Evolutionary conservation across 2,797 vertebrate genomes (phyloP).

Genomic region (Hydrocynus forskahlii): DNA sequence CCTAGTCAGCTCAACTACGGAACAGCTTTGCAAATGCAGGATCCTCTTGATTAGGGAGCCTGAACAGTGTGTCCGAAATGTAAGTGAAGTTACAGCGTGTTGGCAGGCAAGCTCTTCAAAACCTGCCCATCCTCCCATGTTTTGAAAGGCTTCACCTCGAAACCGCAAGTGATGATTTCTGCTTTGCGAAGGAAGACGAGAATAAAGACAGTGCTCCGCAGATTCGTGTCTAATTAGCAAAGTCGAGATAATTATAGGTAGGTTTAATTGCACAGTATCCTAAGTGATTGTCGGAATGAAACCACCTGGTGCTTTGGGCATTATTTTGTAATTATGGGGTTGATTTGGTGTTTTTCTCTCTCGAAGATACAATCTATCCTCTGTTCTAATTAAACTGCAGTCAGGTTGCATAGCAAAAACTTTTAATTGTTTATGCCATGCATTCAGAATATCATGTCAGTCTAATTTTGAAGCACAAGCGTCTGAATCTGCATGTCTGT

Average conservation of each 20-base stretch:
- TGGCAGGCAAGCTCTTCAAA: neutral
- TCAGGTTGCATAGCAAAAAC: conserved; percentile 67
- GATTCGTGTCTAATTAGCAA: conserved; percentile 80
- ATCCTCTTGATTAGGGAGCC: neutral
- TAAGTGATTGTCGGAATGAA: conserved; percentile 79
- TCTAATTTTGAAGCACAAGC: neutral
- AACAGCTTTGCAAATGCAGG: neutral
- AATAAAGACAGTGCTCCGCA: conserved; percentile 65
- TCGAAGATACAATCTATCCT: conserved; percentile 61
- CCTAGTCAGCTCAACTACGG: no score
- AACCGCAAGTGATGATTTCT: conserved; percentile 61
- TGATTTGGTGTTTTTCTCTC: conserved; percentile 53
- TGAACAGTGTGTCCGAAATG: neutral
- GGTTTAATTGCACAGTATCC: conserved; percentile 80
- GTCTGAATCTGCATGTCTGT: neutral
- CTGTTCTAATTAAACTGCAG: conserved; percentile 72
- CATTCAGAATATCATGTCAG: conserved; percentile 27
- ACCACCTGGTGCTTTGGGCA: conserved; percentile 79
- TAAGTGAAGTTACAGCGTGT: neutral
- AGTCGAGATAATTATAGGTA: conserved; percentile 78
- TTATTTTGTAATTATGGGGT: conserved; percentile 81
- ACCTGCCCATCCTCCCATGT: neutral
- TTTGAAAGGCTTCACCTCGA: conserved; percentile 35
- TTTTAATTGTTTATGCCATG: conserved; percentile 69
- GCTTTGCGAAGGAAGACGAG: conserved; percentile 59